These are phyloP conservation scores for Ceraclea dissimilis DNA, from an alignment of 2,888 invertebrate species.

Conservation along the genomic window DNA sequence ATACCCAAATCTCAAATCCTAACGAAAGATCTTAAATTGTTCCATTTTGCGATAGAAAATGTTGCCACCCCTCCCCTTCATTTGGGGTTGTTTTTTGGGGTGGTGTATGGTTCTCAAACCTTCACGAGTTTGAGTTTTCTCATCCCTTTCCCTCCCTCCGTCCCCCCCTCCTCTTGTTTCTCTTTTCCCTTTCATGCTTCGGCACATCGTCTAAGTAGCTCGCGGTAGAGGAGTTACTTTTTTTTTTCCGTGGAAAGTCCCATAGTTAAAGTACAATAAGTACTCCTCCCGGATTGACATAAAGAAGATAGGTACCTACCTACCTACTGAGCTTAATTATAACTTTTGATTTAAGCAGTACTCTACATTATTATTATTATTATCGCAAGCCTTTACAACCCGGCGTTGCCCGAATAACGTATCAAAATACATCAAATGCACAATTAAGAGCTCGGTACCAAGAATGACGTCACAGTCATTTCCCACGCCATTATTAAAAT, in stretches of 20 bases:
- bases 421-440: too few relatives aligned
- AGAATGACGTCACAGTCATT: too few relatives aligned
- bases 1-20: neutral
- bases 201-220: conserved; percentile 11
- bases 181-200: conserved; percentile 11
- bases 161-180: neutral
- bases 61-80: neutral
- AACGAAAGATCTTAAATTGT: neutral
- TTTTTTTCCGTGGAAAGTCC: neutral
- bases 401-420: too few relatives aligned
- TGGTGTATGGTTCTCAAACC: neutral
- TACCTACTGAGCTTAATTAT: neutral
- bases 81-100: neutral
- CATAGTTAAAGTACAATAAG: neutral
- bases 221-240: conserved; percentile 3
- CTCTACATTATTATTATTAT: too few relatives aligned
- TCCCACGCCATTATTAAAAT: too few relatives aligned
- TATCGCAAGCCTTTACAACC: too few relatives aligned
- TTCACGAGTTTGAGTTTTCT: neutral
- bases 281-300: neutral
- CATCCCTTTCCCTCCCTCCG: neutral
- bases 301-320: neutral
- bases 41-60: neutral
- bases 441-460: too few relatives aligned
- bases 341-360: neutral